Conservation (phyloP, 2,888 invertebrate species). For the Torymus aiolomorphi region DNA sequence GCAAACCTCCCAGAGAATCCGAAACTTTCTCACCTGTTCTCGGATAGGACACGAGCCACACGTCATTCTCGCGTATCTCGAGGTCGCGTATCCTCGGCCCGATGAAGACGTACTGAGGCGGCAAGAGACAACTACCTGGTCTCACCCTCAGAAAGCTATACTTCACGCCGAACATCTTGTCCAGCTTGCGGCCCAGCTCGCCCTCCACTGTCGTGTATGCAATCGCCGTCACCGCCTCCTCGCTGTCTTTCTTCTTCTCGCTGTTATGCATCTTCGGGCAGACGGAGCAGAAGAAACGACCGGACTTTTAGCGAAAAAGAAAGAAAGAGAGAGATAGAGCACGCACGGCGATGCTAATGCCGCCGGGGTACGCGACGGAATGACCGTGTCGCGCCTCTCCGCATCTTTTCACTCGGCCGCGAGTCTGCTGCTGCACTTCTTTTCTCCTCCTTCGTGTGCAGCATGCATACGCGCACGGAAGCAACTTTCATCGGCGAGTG, state of each 20-base stretch:
- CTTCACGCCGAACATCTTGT: conserved; percentile 82
- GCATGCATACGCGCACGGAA: neutral
- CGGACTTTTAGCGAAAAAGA: neutral
- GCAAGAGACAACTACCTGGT: conserved; percentile 84
- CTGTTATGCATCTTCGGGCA: neutral
- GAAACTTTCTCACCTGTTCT: conserved; percentile 82
- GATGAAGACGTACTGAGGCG: conserved; percentile 82
- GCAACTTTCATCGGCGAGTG: conserved; percentile 43
- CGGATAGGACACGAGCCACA: conserved; percentile 92
- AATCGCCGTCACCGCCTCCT: conserved; percentile 36
- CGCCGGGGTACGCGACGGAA: conserved; percentile 23
- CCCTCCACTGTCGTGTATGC: conserved; percentile 80
- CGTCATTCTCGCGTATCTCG: conserved; percentile 84
- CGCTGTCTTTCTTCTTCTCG: neutral
- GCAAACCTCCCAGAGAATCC: neutral
- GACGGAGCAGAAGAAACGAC: neutral
- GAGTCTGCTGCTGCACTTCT: conserved; percentile 5
- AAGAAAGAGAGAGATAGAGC: neutral
- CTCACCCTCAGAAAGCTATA: conserved; percentile 85
- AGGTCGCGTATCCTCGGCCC: conserved; percentile 84
- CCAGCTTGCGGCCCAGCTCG: conserved; percentile 79
- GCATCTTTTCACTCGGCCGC: conserved; percentile 47
- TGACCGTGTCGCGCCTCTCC: conserved; percentile 26
- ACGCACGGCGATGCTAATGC: conserved; percentile 15
- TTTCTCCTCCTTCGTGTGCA: conserved; percentile 39